Evolutionary conservation across 2,888 invertebrate species (phyloP).

Genomic region (Torymus aiolomorphi): DNA sequence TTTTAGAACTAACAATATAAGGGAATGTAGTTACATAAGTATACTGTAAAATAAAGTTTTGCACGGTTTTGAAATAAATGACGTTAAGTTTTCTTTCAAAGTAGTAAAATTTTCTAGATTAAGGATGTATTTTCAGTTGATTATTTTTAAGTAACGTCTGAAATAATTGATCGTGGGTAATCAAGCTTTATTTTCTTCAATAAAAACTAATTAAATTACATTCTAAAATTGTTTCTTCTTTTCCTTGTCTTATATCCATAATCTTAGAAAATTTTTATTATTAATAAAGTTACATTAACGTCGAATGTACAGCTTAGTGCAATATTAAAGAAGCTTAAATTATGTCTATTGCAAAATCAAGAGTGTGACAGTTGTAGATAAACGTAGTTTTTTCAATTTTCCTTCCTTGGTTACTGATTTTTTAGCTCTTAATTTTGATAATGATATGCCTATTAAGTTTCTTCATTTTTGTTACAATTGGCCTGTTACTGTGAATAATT

Average conservation of each 20-base stretch:
- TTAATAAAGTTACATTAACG: slow-evolving; percentile 25
- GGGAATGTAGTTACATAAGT: slow-evolving; percentile 35
- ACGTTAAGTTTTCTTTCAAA: slow-evolving; percentile 34
- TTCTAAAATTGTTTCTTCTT: neutral
- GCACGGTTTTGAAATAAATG: slow-evolving; percentile 41
- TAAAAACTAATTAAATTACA: neutral
- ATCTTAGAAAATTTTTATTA: slow-evolving; percentile 16
- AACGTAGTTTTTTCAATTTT: slow-evolving; percentile 4
- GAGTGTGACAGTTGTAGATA: slow-evolving; percentile 32
- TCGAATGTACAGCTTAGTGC: slow-evolving; percentile 50
- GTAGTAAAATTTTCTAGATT: slow-evolving; percentile 24
- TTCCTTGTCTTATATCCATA: neutral
- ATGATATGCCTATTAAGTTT: neutral
- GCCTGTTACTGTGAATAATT: slow-evolving; percentile 49
- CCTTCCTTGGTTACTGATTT: slow-evolving; percentile 9
- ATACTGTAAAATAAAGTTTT: slow-evolving; percentile 46
- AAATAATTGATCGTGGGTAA: neutral
- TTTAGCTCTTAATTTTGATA: slow-evolving; percentile 14
- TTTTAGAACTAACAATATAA: slow-evolving; percentile 42
- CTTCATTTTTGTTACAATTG: slow-evolving; percentile 32
- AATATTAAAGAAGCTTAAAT: slow-evolving; percentile 46
- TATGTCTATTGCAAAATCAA: slow-evolving; percentile 38
- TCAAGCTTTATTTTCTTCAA: neutral
- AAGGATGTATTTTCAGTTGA: slow-evolving; percentile 3
- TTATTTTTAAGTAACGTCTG: neutral